Percentiles rank a stretch among this genome's conserved stretches.
Conservation (phyloP, 2,888 invertebrate species). For the Tineola bisselliella region DNA sequence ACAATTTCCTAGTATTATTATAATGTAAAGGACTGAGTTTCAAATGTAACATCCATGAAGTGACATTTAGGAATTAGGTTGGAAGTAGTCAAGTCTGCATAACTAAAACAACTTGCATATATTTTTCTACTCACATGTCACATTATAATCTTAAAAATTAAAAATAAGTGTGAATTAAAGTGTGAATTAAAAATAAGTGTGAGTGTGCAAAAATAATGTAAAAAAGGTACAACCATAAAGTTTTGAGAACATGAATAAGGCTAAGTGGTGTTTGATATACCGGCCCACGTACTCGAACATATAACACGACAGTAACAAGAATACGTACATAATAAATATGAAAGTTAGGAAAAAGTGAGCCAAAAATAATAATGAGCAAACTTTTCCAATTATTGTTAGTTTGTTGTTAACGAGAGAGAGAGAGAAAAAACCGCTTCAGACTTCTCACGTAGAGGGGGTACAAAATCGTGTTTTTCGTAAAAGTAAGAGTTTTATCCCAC, state of each 20-base stretch:
- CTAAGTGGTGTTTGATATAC: neutral
- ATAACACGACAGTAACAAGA: neutral
- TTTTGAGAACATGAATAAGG: neutral
- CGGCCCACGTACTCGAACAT: neutral
- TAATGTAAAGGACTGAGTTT: too few relatives aligned
- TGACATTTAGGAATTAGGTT: too few relatives aligned
- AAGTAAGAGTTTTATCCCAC: neutral
- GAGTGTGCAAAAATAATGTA: too few relatives aligned
- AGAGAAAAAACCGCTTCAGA: constrained; percentile 26
- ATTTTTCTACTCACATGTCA: too few relatives aligned
- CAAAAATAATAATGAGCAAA: constrained; percentile 60
- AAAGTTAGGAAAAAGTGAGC: constrained; percentile 28
- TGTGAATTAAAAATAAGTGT: too few relatives aligned
- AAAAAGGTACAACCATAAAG: too few relatives aligned
- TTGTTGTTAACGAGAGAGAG: constrained; percentile 34
- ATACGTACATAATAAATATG: constrained; percentile 6
- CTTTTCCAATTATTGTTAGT: constrained; percentile 61
- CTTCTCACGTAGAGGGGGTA: constrained; percentile 1
- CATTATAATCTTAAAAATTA: too few relatives aligned
- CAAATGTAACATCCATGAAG: too few relatives aligned
- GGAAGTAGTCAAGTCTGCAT: too few relatives aligned
- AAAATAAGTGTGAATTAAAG: too few relatives aligned
- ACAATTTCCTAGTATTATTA: too few relatives aligned
- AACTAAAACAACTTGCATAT: too few relatives aligned
- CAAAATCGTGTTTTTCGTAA: neutral